A percentile compares a stretch with the other conserved stretches of the same genome.
These are phyloP conservation scores for Scolopax rusticola DNA, from an alignment of 2,797 vertebrate species.

Conservation along the genomic window DNA sequence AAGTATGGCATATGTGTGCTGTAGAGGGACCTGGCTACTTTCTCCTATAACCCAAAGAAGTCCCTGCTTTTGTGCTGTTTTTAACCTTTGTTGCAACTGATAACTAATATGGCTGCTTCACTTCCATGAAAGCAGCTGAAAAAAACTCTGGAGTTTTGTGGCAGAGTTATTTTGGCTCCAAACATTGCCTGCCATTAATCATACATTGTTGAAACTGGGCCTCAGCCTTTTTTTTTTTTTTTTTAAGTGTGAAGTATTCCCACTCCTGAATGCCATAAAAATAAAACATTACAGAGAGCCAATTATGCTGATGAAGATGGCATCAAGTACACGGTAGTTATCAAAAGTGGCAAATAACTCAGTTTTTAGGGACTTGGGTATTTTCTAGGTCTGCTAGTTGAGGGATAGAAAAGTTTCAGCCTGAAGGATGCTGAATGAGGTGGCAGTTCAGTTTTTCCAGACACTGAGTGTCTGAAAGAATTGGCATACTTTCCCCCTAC, in stretches of 20 bases:
- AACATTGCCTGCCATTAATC: background rate
- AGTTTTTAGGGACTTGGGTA: background rate
- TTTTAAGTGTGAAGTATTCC: background rate
- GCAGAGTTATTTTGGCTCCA: background rate
- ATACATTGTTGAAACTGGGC: background rate
- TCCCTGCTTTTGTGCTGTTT: background rate
- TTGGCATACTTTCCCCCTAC: background rate
- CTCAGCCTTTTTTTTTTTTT: background rate
- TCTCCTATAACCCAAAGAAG: background rate
- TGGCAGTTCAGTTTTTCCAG: background rate
- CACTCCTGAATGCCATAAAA: background rate
- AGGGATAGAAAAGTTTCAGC: background rate
- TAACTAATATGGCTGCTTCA: background rate
- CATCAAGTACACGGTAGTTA: background rate
- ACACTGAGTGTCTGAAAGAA: background rate
- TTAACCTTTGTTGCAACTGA: background rate
- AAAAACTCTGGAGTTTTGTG: background rate
- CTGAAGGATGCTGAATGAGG: background rate
- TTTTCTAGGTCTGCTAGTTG: background rate
- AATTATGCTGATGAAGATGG: background rate
- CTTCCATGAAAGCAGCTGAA: background rate
- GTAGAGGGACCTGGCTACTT: background rate
- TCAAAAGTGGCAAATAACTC: background rate
- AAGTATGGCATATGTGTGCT: background rate
- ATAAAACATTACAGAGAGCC: background rate